Evolutionary conservation across 2,888 invertebrate species (phyloP), one percentile per base, ranked within the genome.

Genomic region (Neria commutata): DNA sequence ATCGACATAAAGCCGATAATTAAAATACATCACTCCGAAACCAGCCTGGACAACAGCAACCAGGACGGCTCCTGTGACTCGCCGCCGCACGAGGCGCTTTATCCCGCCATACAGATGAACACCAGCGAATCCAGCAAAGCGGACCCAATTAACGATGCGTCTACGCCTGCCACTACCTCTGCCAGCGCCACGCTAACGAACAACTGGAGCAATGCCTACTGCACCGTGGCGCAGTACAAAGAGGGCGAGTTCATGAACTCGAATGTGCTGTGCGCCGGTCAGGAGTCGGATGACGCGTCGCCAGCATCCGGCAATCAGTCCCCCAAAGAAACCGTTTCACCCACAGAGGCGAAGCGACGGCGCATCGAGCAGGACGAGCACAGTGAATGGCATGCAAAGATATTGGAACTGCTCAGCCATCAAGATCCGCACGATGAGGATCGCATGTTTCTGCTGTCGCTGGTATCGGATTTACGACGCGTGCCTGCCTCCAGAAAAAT

Each of bases 361-460:
- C 50, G 51, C 45, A 25, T 33, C 11, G 42, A 48, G 2, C 25
- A 19, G 5, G 34, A 21, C 0, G 63, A 56, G 24, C 57, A 60
- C 17, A 49, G 58, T 2, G 63, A 61, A 33, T 37, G 58, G 24
- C 64, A 64, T 24, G 48, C 55, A 17, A 64, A 57, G 49, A 61
- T 64, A 33, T 19, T 64, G 4, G 59, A 61, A 60, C 3, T 46
- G 56, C 11, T 60, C 16, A 54, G 51, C 14, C 54, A 57, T 11
- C 57, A 52, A 8, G 67, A 67, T 11, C 52, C 58, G 0, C 57
- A 62, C 11, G 70, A 70, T 45, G 67, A 68, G 49, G 70, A 70
- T 61, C 66, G 69, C 14, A 70, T 70, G 70, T 70, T 70, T 61
- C 45, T 70, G 25, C 40, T 70, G 23, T 69, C 69, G 4, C 59